Evolutionary conservation across 2,888 invertebrate species (phyloP).

Genomic region (Eudemis profundana): DNA sequence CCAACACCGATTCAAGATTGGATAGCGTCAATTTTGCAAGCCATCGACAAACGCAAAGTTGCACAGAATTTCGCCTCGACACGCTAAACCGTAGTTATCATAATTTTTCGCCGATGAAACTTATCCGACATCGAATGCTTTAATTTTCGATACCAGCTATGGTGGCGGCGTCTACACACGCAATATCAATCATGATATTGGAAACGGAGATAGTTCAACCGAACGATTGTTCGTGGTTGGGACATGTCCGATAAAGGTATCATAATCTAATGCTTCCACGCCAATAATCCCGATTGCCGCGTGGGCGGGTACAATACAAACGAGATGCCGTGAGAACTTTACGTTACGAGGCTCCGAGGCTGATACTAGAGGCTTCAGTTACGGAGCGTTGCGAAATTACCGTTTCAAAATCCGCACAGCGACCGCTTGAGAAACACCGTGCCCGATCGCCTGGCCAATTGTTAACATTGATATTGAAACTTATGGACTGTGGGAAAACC

Average conservation of each 20-base stretch:
- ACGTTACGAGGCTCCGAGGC: constrained; percentile 47
- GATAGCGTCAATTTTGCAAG: constrained; percentile 52
- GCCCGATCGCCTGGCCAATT: constrained; percentile 46
- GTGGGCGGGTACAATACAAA: constrained; percentile 58
- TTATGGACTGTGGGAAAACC: constrained; percentile 46
- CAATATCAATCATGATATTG: constrained; percentile 31
- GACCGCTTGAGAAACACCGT: constrained; percentile 48
- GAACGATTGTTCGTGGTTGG: constrained; percentile 2
- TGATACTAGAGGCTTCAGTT: constrained; percentile 49
- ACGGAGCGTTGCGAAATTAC: constrained; percentile 58
- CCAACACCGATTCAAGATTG: constrained; percentile 46
- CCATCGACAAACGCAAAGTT: constrained; percentile 53
- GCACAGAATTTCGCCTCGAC: constrained; percentile 55
- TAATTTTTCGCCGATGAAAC: constrained; percentile 52
- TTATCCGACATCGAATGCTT: constrained; percentile 28
- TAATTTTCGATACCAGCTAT: constrained; percentile 31
- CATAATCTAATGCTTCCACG: constrained; percentile 60
- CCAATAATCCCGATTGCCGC: constrained; percentile 58
- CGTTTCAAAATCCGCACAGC: constrained; percentile 56
- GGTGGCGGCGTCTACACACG: constrained; percentile 28
- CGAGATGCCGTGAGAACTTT: constrained; percentile 58
- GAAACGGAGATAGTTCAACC: constrained; percentile 22
- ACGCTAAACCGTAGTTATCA: constrained; percentile 60
- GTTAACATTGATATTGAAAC: constrained; percentile 55
- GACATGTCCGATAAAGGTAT: constrained; percentile 33